phyloP scores from a whole-genome alignment of 2,113 vertebrate genomes.

The Cyrtonyx montezumae region DNA sequence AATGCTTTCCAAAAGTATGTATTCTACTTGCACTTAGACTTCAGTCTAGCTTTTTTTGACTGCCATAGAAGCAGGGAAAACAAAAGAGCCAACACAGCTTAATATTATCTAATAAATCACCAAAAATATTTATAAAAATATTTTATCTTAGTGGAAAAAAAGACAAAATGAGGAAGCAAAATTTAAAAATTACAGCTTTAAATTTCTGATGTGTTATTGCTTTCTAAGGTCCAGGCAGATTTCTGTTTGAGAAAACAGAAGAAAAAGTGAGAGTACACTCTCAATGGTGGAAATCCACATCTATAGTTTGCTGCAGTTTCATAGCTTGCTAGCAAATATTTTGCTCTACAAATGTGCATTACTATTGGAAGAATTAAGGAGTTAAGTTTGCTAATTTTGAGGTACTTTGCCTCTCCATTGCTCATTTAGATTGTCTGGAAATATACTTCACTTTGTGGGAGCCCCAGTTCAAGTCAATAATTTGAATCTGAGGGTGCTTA shows the following conservation, averaged over 20 bases:
- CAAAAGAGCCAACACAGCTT: conserved; percentile 24
- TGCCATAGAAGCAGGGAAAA: conserved; percentile 49
- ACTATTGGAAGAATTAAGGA: not conserved
- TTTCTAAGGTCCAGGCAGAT: not conserved
- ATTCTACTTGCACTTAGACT: conserved; percentile 20
- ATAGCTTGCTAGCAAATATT: not conserved
- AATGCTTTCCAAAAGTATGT: conserved; percentile 67
- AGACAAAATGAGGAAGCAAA: not conserved
- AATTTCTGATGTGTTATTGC: not conserved
- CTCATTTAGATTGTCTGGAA: not conserved
- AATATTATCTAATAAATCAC: conserved; percentile 56
- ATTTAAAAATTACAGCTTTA: not conserved
- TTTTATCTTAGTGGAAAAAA: conserved; percentile 31
- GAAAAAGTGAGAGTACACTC: not conserved
- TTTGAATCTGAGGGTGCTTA: not conserved
- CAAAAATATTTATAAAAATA: not conserved
- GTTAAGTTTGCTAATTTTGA: not conserved
- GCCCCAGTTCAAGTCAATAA: not conserved
- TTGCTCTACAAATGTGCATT: not conserved
- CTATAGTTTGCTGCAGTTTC: not conserved
- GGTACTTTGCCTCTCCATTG: not conserved
- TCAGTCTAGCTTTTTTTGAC: conserved; percentile 39
- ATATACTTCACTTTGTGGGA: not conserved
- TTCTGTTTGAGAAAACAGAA: conserved; percentile 1
- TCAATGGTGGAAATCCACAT: not conserved